Evolutionary conservation across 1,140 invertebrate genomes (phyloP).

Genomic region (Leptinotarsa lineolata): DNA sequence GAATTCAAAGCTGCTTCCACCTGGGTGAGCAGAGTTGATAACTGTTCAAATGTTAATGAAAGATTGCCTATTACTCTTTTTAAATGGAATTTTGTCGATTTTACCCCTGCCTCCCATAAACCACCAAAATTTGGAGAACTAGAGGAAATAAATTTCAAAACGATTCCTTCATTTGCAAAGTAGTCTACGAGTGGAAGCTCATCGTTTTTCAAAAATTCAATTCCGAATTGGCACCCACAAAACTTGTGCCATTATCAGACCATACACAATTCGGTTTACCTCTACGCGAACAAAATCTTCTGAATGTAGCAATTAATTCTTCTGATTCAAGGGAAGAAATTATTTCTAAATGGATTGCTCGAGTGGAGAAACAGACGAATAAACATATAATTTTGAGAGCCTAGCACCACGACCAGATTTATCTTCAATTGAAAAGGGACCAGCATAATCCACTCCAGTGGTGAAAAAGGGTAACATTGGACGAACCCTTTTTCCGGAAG

Average conservation of each 20-base stretch:
- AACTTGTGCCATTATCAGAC: constrained; percentile 8
- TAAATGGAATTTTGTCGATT: constrained; percentile 39
- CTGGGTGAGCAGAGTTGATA: constrained; percentile 43
- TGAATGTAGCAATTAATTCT: background rate
- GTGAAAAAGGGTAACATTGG: background rate
- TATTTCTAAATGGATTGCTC: background rate
- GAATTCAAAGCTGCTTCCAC: constrained; percentile 50
- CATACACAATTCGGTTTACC: background rate
- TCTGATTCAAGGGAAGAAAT: background rate
- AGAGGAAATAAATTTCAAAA: constrained; percentile 54
- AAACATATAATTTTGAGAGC: too few species aligned
- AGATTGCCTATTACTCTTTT: constrained; percentile 38
- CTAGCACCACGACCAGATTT: background rate
- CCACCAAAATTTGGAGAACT: constrained; percentile 51
- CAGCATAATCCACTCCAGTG: background rate
- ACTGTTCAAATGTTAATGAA: constrained; percentile 47
- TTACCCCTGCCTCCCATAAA: constrained; percentile 50
- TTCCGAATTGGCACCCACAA: background rate
- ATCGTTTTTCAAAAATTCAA: background rate
- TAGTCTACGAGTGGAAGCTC: background rate
- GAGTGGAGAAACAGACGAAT: too few species aligned
- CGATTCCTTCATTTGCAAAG: constrained; percentile 9
- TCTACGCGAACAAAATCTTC: background rate
- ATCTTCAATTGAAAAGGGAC: background rate
- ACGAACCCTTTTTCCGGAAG: background rate